Evolutionary conservation across 2,888 invertebrate species (phyloP), one percentile per base, ranked within the genome.

Genomic region (Xestia xanthographa): DNA sequence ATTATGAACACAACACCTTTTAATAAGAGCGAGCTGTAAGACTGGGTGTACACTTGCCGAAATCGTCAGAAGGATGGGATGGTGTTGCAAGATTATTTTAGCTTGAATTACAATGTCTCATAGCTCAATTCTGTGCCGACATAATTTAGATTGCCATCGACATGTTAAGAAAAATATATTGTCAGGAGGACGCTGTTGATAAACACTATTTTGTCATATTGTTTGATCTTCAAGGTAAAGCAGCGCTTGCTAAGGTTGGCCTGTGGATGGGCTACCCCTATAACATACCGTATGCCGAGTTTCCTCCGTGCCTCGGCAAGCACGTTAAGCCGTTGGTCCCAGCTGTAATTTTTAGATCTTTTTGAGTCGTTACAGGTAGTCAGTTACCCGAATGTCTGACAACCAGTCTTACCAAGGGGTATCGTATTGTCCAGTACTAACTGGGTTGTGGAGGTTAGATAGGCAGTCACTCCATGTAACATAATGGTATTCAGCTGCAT

Each of bases 1-100:
- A 91, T 91, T 90, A 90, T 89, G 84, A 87, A 87, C 86, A 85
- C 84, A 89, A 84, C 87, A 88, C 88, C 82, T 87, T 87, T 82
- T 85, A 84, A 83, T 87, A 86, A 81, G 79, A 80, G 77, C 69
- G 79, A 65, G 66, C 72, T 41, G 38, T 87, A 82, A 84, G 75
- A 66, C 81, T 26, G 8, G 50, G 48, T 73, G 67, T 77, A 84
- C 81, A 87, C 65, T 63, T 12, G 65, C 58, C 20, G 41, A 12
- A 38, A 62, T 43, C 26, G 67, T 71, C 63, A 77, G 72, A 77
- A 38, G 45, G 41, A 62, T 17, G 29, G 58, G 45, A 50, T 6
- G 26, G 58, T 17, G 58, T 29, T 60, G 20, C 34, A 34, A 34
- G 20, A 20, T 29, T 60, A 20, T 60, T 60, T 34, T 4, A 5